Evolutionary conservation across 2,888 invertebrate species (phyloP).

Genomic region (Erannis defoliaria): DNA sequence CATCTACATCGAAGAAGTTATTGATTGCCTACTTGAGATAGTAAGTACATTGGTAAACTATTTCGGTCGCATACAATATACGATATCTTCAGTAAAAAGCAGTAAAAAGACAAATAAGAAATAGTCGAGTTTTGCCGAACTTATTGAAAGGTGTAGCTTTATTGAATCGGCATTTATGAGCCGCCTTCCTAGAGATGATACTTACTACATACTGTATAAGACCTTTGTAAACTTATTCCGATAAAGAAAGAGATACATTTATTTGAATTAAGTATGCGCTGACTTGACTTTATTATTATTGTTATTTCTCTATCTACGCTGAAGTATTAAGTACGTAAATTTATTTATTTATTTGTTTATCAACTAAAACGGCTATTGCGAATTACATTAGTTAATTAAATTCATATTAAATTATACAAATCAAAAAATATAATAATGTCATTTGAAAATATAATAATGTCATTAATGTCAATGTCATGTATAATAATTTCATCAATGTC

Average conservation of each 20-base stretch:
- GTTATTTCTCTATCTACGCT: too few species aligned
- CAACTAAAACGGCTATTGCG: too few species aligned
- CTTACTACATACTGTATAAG: too few species aligned
- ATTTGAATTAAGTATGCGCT: not conserved
- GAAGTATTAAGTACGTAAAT: too few species aligned
- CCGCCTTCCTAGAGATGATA: not conserved
- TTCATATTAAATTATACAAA: too few species aligned
- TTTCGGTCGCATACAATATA: slow-evolving; percentile 5
- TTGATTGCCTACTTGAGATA: slow-evolving; percentile 33
- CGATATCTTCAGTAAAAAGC: not conserved
- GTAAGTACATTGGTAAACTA: slow-evolving; percentile 19
- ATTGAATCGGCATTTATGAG: not conserved
- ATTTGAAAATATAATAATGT: too few species aligned
- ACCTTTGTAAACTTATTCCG: not conserved
- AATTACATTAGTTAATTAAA: too few species aligned
- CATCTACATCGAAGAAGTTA: slow-evolving; percentile 43
- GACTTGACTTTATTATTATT: too few species aligned
- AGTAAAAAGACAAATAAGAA: not conserved
- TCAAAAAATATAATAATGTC: too few species aligned
- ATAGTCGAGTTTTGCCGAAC: not conserved
- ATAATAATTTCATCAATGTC: too few species aligned
- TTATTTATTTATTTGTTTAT: too few species aligned
- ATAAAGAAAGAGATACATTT: not conserved
- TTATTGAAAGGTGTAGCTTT: not conserved
- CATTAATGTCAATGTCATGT: too few species aligned